phyloP scores from a whole-genome alignment of 30 jellyfish, hydroid and myxozoan species.

The Nemopilema nomurai region DNA sequence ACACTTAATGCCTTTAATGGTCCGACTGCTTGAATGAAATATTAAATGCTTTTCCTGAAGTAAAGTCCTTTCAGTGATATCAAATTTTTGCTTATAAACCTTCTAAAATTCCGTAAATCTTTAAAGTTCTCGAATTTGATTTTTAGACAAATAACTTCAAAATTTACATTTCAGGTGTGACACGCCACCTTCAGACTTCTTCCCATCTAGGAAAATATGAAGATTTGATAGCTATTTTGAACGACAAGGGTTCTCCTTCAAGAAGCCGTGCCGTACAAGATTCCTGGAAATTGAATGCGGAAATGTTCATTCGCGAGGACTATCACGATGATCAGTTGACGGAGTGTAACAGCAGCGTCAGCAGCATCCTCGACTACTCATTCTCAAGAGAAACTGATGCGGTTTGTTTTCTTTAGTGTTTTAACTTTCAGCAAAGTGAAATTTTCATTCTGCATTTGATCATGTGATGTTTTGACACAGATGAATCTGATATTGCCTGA shows the following conservation, averaged over 20 bases:
- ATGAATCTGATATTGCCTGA: no score
- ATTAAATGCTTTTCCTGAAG: no score
- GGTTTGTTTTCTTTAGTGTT: slow-evolving; percentile 8
- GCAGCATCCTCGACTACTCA: slow-evolving; percentile 51
- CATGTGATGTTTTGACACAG: no score
- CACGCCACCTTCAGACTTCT: slow-evolving; percentile 68
- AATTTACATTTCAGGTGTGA: slow-evolving; percentile 37
- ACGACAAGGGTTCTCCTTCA: slow-evolving; percentile 48
- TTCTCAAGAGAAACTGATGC: slow-evolving; percentile 40
- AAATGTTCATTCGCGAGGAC: neutral
- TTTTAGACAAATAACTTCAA: no score
- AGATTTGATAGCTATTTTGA: slow-evolving; percentile 31
- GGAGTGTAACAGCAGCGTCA: slow-evolving; percentile 34
- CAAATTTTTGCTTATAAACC: no score
- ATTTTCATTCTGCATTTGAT: neutral
- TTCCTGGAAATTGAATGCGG: slow-evolving; percentile 10
- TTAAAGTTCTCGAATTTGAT: no score
- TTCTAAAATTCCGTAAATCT: no score
- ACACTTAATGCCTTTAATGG: no score
- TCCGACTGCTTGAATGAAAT: no score
- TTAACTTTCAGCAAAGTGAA: neutral
- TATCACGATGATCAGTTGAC: slow-evolving; percentile 3
- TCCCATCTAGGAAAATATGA: slow-evolving; percentile 40
- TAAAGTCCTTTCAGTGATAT: no score
- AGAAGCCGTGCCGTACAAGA: neutral